A percentile compares a stretch with the other conserved stretches of the same genome.
These are phyloP conservation scores for Cheilosia impressa DNA, from an alignment of 2,888 invertebrate genomes.

Conservation along the genomic window DNA sequence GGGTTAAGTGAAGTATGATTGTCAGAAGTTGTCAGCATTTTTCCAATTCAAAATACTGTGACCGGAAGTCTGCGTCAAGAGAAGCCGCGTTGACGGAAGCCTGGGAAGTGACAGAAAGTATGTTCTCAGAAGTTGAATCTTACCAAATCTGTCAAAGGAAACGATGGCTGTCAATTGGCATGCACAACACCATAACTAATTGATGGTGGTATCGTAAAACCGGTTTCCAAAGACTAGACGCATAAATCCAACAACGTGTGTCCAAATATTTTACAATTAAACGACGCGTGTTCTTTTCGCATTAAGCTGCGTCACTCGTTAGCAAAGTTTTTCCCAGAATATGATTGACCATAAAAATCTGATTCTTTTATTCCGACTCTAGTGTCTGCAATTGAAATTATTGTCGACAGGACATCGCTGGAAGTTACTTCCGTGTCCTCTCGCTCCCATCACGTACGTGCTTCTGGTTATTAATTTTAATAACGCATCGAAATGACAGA, in stretches of 20 bases:
- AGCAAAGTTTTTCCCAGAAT: slow-evolving; percentile 2
- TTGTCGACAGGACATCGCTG: slow-evolving; percentile 4
- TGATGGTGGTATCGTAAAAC: slow-evolving; percentile 4
- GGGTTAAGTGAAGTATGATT: too few species aligned
- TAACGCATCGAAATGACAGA: slow-evolving; percentile 67
- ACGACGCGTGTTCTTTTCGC: not conserved
- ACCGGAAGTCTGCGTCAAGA: too few species aligned
- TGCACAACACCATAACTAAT: slow-evolving; percentile 3
- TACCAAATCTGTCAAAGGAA: too few species aligned
- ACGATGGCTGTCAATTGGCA: too few species aligned
- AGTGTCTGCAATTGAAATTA: slow-evolving; percentile 25
- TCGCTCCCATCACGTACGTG: not conserved
- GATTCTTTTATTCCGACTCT: slow-evolving; percentile 25
- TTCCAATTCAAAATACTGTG: too few species aligned
- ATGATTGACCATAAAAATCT: slow-evolving; percentile 26
- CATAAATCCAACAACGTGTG: slow-evolving; percentile 11
- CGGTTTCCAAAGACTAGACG: not conserved
- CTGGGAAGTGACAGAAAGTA: too few species aligned
- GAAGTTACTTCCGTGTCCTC: slow-evolving; percentile 7
- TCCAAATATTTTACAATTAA: slow-evolving; percentile 4
- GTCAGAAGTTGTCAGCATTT: too few species aligned
- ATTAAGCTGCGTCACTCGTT: not conserved
- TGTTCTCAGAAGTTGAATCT: too few species aligned
- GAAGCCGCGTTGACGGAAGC: too few species aligned
- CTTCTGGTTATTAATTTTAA: slow-evolving; percentile 72